Evolutionary conservation across 2,113 vertebrate genomes (phyloP).

Genomic region (Turdus rufiventris): DNA sequence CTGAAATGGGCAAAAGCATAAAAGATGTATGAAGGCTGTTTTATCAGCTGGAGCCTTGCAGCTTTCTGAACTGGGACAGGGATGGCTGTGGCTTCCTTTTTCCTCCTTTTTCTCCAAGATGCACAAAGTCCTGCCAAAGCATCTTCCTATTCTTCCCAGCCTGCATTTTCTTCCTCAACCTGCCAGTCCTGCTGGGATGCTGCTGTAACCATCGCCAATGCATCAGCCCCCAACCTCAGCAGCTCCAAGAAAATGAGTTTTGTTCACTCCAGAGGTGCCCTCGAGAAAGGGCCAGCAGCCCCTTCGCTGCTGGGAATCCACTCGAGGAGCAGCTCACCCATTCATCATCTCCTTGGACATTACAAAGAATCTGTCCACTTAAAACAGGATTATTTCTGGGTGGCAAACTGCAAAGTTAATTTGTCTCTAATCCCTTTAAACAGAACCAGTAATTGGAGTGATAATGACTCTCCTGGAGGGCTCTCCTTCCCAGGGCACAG

Average conservation of each 20-base stretch:
- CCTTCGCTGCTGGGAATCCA: rapidly evolving
- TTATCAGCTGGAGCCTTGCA: background rate
- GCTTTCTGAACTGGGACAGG: background rate
- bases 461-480: constrained; percentile 49
- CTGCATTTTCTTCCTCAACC: background rate
- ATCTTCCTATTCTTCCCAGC: rapidly evolving
- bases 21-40: background rate
- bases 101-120: background rate
- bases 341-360: background rate
- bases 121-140: background rate
- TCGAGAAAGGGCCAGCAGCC: rapidly evolving
- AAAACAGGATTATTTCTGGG: constrained; percentile 66
- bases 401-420: constrained; percentile 65
- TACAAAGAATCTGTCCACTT: constrained; percentile 41
- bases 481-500: background rate
- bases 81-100: background rate
- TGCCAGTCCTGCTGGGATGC: background rate
- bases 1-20: background rate
- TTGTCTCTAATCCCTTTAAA: constrained; percentile 72
- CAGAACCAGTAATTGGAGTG: constrained; percentile 62
- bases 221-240: background rate
- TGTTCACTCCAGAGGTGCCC: rapidly evolving
- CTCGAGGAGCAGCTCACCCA: rapidly evolving
- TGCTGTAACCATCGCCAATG: rapidly evolving
- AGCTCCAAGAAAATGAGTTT: background rate